Base-by-base conservation (phyloP, 2,888 invertebrate genomes). In the Flabesymbios commensalis region DNA sequence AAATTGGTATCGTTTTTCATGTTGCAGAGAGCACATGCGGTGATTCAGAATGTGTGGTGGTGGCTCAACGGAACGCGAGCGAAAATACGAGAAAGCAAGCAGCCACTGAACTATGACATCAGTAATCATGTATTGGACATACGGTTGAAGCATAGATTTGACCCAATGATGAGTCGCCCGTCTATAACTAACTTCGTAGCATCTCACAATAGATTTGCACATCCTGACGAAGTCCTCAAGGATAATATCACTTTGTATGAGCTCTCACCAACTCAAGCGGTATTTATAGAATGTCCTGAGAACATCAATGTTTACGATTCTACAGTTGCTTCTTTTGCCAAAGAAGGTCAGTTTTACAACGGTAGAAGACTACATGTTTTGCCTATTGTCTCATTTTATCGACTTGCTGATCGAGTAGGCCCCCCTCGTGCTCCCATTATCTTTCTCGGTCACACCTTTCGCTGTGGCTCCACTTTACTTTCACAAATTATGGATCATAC, bases 381-480 rank as follows among this genome's bases (percentile, higher is more conserved):
- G 57, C 63, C 65, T 3, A 59, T 63, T 10, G 45, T 42, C 1
- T 57, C 57, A 26, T 52, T 58, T 47, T 54, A 49, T 29, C 33
- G 33, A 1, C 39, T 65, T 42, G 59, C 65, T 24, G 59, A 65
- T 39, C 19, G 57, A 32, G n/a, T 63, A 3, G 56, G 56, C 17
- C 59, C 59, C 26, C 65, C 65, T 17, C 31, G 28, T 31, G 61
- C 47, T 10, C 29, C 53, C 45, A 22, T 65, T 45, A 56, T 63
- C n/a, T 65, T 65, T 41, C 17, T 65, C 22, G 56, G 49, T n/a
- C 63, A 65, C 59, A 66, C 64, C 22, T 56, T 59, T 22, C 52
- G 65, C 10, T 65, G 65, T 28, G 65, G 65, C 1, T 65, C 65
- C n/a, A 65, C 65, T 2, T 48, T 65, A 26, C 28, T 65, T 3